Base-by-base conservation (phyloP, 92 coral and sea anemone species). In the Porites rus region DNA sequence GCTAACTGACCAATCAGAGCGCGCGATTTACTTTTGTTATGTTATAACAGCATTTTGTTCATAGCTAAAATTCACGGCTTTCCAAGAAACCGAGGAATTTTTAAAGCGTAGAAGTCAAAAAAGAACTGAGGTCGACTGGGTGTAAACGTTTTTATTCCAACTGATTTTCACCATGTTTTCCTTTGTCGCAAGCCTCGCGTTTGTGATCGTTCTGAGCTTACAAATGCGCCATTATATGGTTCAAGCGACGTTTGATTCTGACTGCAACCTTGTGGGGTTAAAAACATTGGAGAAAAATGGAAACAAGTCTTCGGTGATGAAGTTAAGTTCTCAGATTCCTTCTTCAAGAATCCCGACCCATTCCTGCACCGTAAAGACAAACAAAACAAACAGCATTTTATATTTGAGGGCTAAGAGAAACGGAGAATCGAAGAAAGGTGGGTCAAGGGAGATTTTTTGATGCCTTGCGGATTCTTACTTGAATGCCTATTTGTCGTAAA, bases 361-460 rank as follows among this genome's bases (percentile, higher is more conserved):
- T 54, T 51, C 64, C 7, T 74, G 78, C 20, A 25, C 12, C 14
- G 31, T 74, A 46, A 54, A 52, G 78, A 21, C 63, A 3, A 38
- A 74, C 63, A 54, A 4, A 12, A 18, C 10, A 53, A 74, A 51
- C 43, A 20, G 63, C 20, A 17, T 74, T 59, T 56, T 74, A 63
- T 74, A 53, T 74, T 3, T 74, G 64, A 74, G 64, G 24, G 65
- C 78, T 19, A 74, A 74, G 54, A 74, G 65, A 20, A 51, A 53
- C 78, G 11, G 54, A 51, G 24, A 19, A 54, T 74, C 78, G n/a
- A 74, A 19, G 22, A 38, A 56, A 56, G 61, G 78, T 74, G 78
- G 54, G 78, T 38, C 46, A 12, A 56, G 0, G 61, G 16, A 56
- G 11, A 14, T 8, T 10, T 56, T 56, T 56, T 56, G 16, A 56